phyloP scores from a whole-genome alignment of 2,113 vertebrate species.

The Neomonachus schauinslandi region DNA sequence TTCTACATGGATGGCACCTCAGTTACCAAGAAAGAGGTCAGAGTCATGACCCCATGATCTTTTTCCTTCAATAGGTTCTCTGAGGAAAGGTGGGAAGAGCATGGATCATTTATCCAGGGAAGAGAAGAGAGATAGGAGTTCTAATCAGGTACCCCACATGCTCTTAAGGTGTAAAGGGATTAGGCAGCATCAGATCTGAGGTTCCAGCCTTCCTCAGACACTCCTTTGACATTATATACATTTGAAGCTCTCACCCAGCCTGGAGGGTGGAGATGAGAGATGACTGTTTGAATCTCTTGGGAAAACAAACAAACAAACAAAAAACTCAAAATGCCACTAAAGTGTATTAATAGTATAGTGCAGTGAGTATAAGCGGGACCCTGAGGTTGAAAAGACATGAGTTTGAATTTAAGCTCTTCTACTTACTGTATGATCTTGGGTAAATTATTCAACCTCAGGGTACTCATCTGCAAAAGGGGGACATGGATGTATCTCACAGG shows the following conservation, averaged over 20 bases:
- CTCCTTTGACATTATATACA: background rate
- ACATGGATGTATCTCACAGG: background rate
- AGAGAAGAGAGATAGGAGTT: background rate
- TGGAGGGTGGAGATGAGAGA: background rate
- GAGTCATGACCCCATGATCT: background rate
- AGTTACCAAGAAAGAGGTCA: background rate
- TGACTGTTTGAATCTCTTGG: too few relatives aligned
- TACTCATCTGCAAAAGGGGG: background rate
- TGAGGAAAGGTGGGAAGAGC: background rate
- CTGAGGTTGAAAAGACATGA: background rate
- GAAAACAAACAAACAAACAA: background rate
- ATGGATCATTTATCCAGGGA: background rate
- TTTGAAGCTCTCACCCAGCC: background rate
- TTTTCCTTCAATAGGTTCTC: background rate
- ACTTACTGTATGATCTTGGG: background rate
- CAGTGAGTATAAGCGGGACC: background rate
- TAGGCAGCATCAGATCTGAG: too few relatives aligned
- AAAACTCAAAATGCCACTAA: background rate
- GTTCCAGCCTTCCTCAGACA: background rate
- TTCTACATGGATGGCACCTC: background rate
- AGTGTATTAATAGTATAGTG: background rate
- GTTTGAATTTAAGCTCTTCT: background rate
- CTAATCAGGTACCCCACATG: background rate
- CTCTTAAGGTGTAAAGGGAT: background rate
- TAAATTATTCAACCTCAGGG: background rate